Evolutionary conservation across 2,797 vertebrate genomes (phyloP).

Genomic region (Huso huso): DNA sequence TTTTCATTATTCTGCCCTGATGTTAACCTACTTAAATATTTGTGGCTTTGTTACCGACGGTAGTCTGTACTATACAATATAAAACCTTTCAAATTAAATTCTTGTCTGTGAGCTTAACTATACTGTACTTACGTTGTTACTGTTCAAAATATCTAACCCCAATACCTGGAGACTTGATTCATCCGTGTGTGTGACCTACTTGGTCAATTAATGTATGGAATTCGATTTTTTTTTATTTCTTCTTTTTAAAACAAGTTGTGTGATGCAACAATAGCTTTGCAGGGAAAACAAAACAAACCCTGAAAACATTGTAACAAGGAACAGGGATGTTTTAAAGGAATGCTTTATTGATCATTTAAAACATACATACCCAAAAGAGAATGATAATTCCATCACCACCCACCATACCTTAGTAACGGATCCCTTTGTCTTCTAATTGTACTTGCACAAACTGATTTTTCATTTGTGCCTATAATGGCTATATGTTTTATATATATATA

Average conservation of each 20-base stretch:
- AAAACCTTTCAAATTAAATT: too few species aligned
- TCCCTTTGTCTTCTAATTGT: constrained; percentile 43
- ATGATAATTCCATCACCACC: constrained; percentile 34
- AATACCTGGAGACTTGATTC: too few species aligned
- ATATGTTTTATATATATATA: constrained; percentile 10
- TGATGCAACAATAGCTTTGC: not conserved
- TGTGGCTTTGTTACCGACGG: too few species aligned
- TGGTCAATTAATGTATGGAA: not conserved
- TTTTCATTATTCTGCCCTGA: too few species aligned
- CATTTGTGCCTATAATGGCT: constrained; percentile 18
- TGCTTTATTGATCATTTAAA: constrained; percentile 67
- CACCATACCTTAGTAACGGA: constrained; percentile 31
- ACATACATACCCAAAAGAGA: constrained; percentile 52
- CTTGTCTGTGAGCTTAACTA: too few species aligned
- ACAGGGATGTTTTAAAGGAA: constrained; percentile 54
- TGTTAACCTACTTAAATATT: too few species aligned
- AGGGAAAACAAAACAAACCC: not conserved
- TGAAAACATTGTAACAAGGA: not conserved
- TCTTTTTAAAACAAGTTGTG: not conserved
- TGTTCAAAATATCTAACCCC: too few species aligned
- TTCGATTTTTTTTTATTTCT: not conserved
- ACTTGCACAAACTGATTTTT: constrained; percentile 31
- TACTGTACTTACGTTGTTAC: not conserved
- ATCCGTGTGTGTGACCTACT: not conserved
- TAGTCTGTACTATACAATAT: too few species aligned